Evolutionary conservation across 2,888 invertebrate species (phyloP).

Genomic region (Morpho helenor): DNA sequence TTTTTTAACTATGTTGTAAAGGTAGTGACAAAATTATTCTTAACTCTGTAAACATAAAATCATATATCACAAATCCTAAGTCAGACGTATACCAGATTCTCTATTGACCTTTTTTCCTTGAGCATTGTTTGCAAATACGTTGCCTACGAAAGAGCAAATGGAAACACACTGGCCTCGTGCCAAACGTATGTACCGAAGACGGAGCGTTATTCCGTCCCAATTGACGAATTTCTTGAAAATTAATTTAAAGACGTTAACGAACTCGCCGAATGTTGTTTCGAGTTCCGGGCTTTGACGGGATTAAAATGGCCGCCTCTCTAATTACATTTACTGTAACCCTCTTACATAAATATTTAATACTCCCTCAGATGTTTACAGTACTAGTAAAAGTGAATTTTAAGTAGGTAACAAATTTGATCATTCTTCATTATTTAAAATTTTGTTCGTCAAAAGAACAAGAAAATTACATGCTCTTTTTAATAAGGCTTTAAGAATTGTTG

Average conservation of each 20-base stretch:
- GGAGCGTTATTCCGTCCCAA: constrained; percentile 59
- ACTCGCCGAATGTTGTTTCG: constrained; percentile 49
- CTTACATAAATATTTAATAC: constrained; percentile 34
- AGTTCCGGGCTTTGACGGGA: constrained; percentile 44
- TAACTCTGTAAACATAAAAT: no score
- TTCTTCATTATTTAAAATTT: no score
- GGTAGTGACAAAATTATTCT: no score
- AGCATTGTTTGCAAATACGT: constrained; percentile 24
- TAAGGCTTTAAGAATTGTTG: no score
- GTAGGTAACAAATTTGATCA: background rate
- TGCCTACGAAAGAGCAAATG: constrained; percentile 29
- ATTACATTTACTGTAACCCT: constrained; percentile 41
- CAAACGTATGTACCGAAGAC: constrained; percentile 50
- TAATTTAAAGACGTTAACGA: constrained; percentile 60
- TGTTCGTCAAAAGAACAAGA: no score
- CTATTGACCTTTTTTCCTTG: constrained; percentile 21
- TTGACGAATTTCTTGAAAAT: constrained; percentile 61
- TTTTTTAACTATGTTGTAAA: no score
- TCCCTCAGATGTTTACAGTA: constrained; percentile 23
- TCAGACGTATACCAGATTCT: constrained; percentile 11
- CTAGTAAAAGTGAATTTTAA: constrained; percentile 18
- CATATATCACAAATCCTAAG: no score
- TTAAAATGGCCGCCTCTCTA: constrained; percentile 51
- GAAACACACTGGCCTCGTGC: constrained; percentile 48
- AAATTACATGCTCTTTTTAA: no score